phyloP scores from a whole-genome alignment of 2,888 invertebrate species.

The Phengaris arion region DNA sequence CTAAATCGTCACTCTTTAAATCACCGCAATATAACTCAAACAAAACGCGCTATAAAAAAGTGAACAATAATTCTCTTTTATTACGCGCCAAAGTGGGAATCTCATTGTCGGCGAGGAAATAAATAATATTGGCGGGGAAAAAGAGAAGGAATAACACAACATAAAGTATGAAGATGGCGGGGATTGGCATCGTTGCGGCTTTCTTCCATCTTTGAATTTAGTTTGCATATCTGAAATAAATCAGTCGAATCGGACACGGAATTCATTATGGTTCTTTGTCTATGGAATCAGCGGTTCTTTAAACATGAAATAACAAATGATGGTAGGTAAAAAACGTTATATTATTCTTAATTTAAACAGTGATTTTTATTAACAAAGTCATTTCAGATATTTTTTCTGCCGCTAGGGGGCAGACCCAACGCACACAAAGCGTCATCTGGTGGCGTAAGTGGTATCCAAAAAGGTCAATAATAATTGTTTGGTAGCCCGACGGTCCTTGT shows the following conservation, averaged over 20 bases:
- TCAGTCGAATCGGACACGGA: slow-evolving; percentile 76
- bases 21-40: slow-evolving; percentile 67
- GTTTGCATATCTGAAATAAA: slow-evolving; percentile 80
- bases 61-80: slow-evolving; percentile 80
- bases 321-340: neutral
- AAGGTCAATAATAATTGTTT: no score
- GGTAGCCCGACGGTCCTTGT: no score
- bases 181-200: slow-evolving; percentile 77
- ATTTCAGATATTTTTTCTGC: neutral
- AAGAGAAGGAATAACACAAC: slow-evolving; percentile 74
- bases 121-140: slow-evolving; percentile 77
- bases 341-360: neutral
- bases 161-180: slow-evolving; percentile 79
- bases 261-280: slow-evolving; percentile 72
- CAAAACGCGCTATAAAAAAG: slow-evolving; percentile 76
- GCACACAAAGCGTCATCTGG: no score
- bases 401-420: no score
- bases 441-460: no score
- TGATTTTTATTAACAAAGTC: neutral
- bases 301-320: slow-evolving; percentile 8
- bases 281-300: slow-evolving; percentile 42
- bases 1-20: slow-evolving; percentile 62
- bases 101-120: slow-evolving; percentile 77
- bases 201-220: slow-evolving; percentile 76
- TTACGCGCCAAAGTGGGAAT: slow-evolving; percentile 78